Base-by-base conservation (phyloP, 2,888 invertebrate genomes). In the Dascillus cervinus region DNA sequence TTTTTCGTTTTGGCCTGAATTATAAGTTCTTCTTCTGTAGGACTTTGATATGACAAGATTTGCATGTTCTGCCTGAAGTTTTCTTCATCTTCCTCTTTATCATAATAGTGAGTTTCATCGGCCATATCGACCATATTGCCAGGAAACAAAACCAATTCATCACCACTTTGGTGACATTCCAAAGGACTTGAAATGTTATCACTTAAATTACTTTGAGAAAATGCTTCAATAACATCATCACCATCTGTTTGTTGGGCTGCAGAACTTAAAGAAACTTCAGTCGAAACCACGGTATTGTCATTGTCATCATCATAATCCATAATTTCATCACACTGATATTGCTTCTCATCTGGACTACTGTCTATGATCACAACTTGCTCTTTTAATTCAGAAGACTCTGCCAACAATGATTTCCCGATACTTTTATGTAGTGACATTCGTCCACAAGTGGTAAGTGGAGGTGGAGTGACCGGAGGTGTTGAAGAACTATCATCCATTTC, bases 71-170 rank as follows among this genome's bases (percentile, higher is more conserved):
- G 56, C 20, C 51, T 49, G 6, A 41, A 23, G 24, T 56, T 56
- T 32, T 62, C 64, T n/a, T 62, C 52, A 3, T 51, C 53, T 6
- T 51, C 53, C 24, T 53, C 62, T 35, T 62, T 58, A 32, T 60
- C 72, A 8, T 71, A 69, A 49, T 73, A 74, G 37, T 76, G 76
- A 19, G 71, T 67, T 13, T 72, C 69, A 2, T 67, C 67, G 1
- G 72, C 65, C 41, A 75, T 68, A 45, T 77, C 77, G 1, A 75
- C 71, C 53, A 72, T 71, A 26, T 75, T 77, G 1, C 74, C 67
- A 2, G 77, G 72, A 49, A 78, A 80, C 1, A 80, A 52, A 4
- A 79, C 69, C 49, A 75, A 80, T 41, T 79, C 77, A 40, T 78
- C 75, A 3, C 71, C 65, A 42, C 72, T 71, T 46, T 62, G 61